Evolutionary conservation across 2,888 invertebrate species (phyloP), one percentile per base, ranked within the genome.

Genomic region (Tenthredo scrophulariae): DNA sequence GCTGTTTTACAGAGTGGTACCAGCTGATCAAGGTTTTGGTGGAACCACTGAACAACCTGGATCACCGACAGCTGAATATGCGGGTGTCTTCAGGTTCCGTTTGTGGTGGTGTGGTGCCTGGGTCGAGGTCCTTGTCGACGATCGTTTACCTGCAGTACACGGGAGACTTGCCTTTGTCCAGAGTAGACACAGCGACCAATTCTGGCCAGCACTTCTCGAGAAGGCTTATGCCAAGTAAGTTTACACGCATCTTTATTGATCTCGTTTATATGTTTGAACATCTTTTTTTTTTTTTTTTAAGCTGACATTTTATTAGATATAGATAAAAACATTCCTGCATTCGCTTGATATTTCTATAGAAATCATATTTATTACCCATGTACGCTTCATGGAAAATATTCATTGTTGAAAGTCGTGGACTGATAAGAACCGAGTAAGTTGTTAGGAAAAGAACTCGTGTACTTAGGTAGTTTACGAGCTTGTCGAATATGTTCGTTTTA

Each of bases 21-120:
- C 98, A 0, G 97, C 98, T 0, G 98, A 98, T 92, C 98, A 98
- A 93, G 96, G 96, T 33, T 96, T 98, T 91, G 95, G 95, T 84
- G 87, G 85, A 62, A 87, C 86, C 54, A 95, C 95, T 54, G 95
- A 95, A 18, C 95, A 96, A 22, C 86, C 90, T 2, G 90, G 89
- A 75, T 91, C 91, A 18, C 93, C 93, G 10, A 92, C 91, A 29
- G 91, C 91, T 85, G 94, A 93, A 86, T 97, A 97, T 90, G 95
- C 96, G 72, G 98, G 98, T 0, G 96, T 97, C 26, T 98, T 97
- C 94, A 96, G 98, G 88, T 98, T 98, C 94, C 96, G 98, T 0
- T 93, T 98, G 33, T 98, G 98, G 98, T 98, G 98, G 97, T 98
- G 97, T 91, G 98, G 98, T 5, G 97, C 98, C 92, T 98, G 98